phyloP scores from a whole-genome alignment of 2,888 invertebrate species.

The Lamellibrachia columna region DNA sequence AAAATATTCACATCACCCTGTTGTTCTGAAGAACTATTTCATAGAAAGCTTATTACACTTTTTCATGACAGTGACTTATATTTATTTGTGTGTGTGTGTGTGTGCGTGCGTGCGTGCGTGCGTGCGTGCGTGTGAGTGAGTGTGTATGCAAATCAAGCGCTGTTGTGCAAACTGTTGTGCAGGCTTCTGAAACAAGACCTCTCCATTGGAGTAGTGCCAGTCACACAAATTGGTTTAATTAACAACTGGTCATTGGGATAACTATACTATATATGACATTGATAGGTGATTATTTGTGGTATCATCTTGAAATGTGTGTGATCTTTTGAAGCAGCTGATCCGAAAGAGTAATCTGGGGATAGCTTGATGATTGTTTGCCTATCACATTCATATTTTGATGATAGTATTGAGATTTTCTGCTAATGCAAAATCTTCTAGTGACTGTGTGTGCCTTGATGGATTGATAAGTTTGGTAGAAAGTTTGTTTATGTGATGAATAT shows the following conservation, averaged over 20 bases:
- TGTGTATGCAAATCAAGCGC: neutral
- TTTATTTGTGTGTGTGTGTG: neutral
- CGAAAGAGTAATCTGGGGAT: neutral
- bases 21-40: neutral
- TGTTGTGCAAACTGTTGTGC: neutral
- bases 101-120: too few relatives aligned
- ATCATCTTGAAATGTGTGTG: neutral
- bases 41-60: neutral
- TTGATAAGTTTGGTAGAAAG: neutral
- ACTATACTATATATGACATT: neutral
- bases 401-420: neutral
- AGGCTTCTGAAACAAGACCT: neutral
- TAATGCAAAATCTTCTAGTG: neutral
- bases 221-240: neutral
- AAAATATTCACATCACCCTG: neutral
- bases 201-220: neutral
- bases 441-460: neutral
- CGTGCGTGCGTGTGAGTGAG: neutral
- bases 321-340: neutral
- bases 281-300: neutral
- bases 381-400: neutral
- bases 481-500: neutral
- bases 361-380: neutral
- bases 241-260: neutral
- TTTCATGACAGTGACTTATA: neutral